Evolutionary conservation across 2,888 invertebrate genomes (phyloP), one percentile per base, ranked within the genome.

Genomic region (Amiota communis): DNA sequence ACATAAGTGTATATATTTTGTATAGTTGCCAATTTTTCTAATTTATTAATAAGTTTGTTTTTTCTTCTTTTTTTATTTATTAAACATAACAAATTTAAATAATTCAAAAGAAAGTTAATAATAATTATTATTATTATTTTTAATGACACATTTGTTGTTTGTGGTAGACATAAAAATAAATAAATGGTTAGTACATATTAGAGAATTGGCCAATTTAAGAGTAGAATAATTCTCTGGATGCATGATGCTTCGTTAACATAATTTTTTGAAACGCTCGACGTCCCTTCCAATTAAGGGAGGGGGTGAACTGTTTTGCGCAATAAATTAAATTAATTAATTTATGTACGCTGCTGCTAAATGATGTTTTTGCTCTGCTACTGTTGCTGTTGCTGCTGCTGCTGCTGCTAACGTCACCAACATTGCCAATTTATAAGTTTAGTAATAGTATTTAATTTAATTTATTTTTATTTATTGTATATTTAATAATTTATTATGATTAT

Each of bases 241-340:
- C 65, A 72, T 71, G 17, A 72, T 71, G 17, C 72, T 67, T 49
- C 8, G 10, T 67, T 67, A 17, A 46, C 47, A n/a, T 64, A 9
- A 73, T 61, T 82, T 76, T 70, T 68, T 36, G 36, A 65, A 74
- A 73, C 79, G 89, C 89, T 94, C 94, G 86, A 93, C 94, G 90
- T 94, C 94, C 92, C 93, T 92, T 89, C 94, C 94, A 89, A 91
- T 92, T 85, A 92, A 92, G 87, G 93, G 92, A 87, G 90, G 90
- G 89, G 91, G 88, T 86, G 91, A 90, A 79, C 89, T 87, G 70
- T 64, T 72, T 71, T 77, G 79, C 75, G 36, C 36, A 36, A 2
- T 36, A 36, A 2, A 36, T 36, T 36, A 36, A 36, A 36, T 36
- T 36, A 36, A 76, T 78, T 80, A 77, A 74, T 70, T 20, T 72